These are phyloP conservation scores for Eutolmus rufibarbis DNA, from an alignment of 2,888 invertebrate genomes.

Conservation along the genomic window DNA sequence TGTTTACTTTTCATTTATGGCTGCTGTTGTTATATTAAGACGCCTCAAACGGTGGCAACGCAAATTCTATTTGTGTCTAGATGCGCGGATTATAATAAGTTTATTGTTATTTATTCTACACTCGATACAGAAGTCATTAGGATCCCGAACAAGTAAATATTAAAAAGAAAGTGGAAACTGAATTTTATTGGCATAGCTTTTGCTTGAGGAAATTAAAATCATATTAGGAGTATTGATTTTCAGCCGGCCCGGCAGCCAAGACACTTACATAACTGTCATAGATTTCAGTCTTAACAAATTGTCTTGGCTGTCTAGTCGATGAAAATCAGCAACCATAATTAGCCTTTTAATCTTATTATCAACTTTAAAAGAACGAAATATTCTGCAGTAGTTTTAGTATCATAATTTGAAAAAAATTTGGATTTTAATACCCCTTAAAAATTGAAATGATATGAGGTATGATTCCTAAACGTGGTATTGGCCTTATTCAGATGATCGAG, in stretches of 20 bases:
- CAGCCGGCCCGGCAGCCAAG: too few relatives aligned
- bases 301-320: too few relatives aligned
- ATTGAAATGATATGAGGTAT: not conserved
- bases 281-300: too few relatives aligned
- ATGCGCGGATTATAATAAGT: not conserved
- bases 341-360: not conserved
- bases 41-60: not conserved
- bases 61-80: conserved; percentile 5
- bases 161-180: not conserved
- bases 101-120: not conserved
- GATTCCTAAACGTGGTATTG: not conserved
- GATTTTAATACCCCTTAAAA: not conserved
- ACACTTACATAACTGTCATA: too few relatives aligned
- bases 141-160: not conserved
- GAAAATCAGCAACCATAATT: too few relatives aligned
- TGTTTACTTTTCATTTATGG: not conserved
- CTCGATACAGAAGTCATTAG: not conserved
- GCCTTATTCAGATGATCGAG: not conserved
- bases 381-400: not conserved
- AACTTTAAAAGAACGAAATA: not conserved
- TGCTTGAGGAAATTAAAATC: not conserved
- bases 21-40: not conserved
- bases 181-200: not conserved
- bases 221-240: too few relatives aligned
- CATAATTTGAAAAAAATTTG: not conserved